Base-by-base conservation (phyloP, 1,140 invertebrate genomes). In the Aporrectodea caliginosa region DNA sequence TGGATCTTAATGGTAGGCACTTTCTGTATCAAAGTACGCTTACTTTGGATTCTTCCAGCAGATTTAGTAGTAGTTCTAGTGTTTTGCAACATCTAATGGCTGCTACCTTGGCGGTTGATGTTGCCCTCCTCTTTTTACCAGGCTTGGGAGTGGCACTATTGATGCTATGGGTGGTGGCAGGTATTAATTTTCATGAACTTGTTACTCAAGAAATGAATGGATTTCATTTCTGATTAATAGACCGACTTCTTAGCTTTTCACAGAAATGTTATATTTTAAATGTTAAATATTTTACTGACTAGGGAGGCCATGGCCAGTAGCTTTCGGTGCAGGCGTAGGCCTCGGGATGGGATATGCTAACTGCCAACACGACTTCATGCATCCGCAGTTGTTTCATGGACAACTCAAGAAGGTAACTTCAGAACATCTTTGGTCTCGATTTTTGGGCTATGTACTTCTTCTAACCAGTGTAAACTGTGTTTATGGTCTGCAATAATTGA, bases 271-370 rank as follows among this genome's bases (percentile, higher is more conserved):
- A n/a, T n/a, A n/a, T n/a, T n/a, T n/a, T 29, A 71, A 35, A 27
- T 14, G 69, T 79, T 16, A 71, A 1, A 76, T 33, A 58, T 12
- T 32, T 1, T 75, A 14, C 31, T 29, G 14, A 2, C 35, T 68
- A 76, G 87, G 85, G 73, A 82, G 85, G 75, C 83, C 87, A 69
- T 88, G 86, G 85, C 87, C 87, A 35, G 83, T 88, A 31, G 84
- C 85, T 71, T 84, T 89, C 80, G 86, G 87, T 32, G 82, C 85
- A 43, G 86, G 86, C 34, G 80, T 87, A 77, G 88, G 88, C 27
- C 68, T 89, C 27, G 90, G 90, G 43, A 90, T 90, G 88, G 90
- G 88, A 32, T 89, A 88, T 84, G 82, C 88, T 58, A 91, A 91
- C 81, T 91, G 90, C 83, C 89, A 90, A 77, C 85, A 90, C 84